Conservation (phyloP, 92 coral and sea anemone genomes). For the Epizoanthus stellaris region DNA sequence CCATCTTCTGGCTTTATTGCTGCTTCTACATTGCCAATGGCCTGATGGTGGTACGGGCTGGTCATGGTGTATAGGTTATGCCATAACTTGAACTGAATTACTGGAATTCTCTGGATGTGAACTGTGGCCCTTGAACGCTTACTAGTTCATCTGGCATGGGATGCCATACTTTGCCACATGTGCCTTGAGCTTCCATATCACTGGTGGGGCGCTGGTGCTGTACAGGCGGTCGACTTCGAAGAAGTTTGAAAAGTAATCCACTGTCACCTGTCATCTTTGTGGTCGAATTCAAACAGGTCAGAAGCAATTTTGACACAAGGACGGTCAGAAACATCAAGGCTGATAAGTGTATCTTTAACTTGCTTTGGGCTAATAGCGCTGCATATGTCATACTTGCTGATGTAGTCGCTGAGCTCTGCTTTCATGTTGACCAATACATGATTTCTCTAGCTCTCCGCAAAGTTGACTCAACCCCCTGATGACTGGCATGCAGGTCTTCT, state of each 20-base stretch:
- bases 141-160: too few species aligned
- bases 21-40: constrained; percentile 31
- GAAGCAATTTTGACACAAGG: constrained; percentile 35
- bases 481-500: not conserved
- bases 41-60: constrained; percentile 21
- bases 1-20: constrained; percentile 13
- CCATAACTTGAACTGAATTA: not conserved
- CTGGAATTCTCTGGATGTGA: too few species aligned
- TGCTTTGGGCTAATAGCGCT: not conserved
- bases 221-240: not conserved
- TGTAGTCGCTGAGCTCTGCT: constrained; percentile 14
- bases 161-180: not conserved
- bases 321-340: constrained; percentile 22
- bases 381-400: constrained; percentile 24
- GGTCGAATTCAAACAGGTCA: constrained; percentile 5
- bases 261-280: constrained; percentile 23
- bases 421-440: constrained; percentile 35
- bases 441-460: constrained; percentile 1
- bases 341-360: constrained; percentile 22
- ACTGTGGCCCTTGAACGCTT: not conserved
- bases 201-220: not conserved
- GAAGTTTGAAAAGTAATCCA: constrained; percentile 19
- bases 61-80: not conserved
- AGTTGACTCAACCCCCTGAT: constrained; percentile 19
- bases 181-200: not conserved